Evolutionary conservation across 2,113 vertebrate genomes (phyloP).

Genomic region (Picathartes gymnocephalus): DNA sequence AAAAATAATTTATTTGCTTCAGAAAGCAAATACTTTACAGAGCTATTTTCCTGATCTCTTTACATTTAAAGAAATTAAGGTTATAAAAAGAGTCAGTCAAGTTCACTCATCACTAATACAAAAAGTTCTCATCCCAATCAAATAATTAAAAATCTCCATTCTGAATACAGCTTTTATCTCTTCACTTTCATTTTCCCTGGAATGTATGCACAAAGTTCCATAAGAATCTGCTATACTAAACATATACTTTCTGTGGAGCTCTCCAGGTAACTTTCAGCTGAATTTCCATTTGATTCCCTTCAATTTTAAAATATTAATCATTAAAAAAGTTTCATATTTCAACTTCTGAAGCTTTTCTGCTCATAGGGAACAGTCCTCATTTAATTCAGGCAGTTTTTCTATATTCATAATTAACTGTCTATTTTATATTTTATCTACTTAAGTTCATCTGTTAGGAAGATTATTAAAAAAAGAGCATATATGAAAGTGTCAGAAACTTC

Average conservation of each 20-base stretch:
- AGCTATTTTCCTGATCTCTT: background rate
- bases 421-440: constrained; percentile 43
- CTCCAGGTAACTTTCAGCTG: background rate
- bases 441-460: constrained; percentile 3
- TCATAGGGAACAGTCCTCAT: constrained; percentile 29
- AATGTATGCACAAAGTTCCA: background rate
- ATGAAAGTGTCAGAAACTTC: constrained; percentile 26
- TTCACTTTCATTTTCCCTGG: background rate
- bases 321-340: background rate
- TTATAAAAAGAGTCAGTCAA: background rate
- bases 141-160: background rate
- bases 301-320: constrained; percentile 13
- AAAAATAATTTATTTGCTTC: background rate
- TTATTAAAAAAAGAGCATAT: background rate
- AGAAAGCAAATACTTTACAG: background rate
- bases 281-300: constrained; percentile 18
- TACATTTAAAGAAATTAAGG: background rate
- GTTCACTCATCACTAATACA: background rate
- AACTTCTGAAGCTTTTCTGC: constrained; percentile 16
- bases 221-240: background rate
- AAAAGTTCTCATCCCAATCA: background rate
- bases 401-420: constrained; percentile 29
- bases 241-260: background rate
- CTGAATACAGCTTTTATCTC: background rate
- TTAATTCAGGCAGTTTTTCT: constrained; percentile 33